Base-by-base conservation (phyloP, 2,113 vertebrate species). In the Malurus melanocephalus region DNA sequence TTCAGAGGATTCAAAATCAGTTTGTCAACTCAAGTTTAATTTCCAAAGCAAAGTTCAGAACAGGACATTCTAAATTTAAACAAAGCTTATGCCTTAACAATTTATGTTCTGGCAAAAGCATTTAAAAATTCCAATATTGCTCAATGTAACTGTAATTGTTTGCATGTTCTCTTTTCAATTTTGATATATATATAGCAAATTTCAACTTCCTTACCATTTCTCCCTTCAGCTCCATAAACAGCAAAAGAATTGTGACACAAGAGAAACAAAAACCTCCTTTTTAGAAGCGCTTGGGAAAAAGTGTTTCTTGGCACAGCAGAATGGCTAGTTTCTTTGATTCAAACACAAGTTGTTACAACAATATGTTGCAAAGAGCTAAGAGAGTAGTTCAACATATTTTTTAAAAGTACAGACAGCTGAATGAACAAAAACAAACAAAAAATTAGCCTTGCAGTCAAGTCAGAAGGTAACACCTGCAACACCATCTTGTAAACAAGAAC, bases 271-370 rank as follows among this genome's bases (percentile, higher is more conserved):
- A 84, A 11, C 24, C 30, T 59, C 53, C 24, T 75, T 94, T 75
- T 45, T 19, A 60, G 12, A 87, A 86, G 69, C 13, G 46, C 51
- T 57, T 59, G 33, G 30, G 43, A 56, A 83, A 53, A 90, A 80
- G 32, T 45, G n/a, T 86, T 91, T 89, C 62, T 93, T 95, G 85
- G 85, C 90, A 94, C n/a, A 85, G 72, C 43, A 90, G 60, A 87
- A 81, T 0, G 9, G 76, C 30, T 82, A 86, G 66, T 56, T 89
- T 66, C 80, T 94, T 95, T 88, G 69, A 82, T 84, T 91, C 56
- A 46, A 85, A 90, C 64, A 59, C 35, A 72, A 88, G 53, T 86
- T 78, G 35, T 81, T 86, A 86, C 88, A 85, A 93, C 49, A 84
- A 86, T 86, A 91, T 79, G 66, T 53, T 89, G 72, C 60, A 72